Evolutionary conservation across 2,888 invertebrate species (phyloP).

Genomic region (Drosophila neonasuta): DNA sequence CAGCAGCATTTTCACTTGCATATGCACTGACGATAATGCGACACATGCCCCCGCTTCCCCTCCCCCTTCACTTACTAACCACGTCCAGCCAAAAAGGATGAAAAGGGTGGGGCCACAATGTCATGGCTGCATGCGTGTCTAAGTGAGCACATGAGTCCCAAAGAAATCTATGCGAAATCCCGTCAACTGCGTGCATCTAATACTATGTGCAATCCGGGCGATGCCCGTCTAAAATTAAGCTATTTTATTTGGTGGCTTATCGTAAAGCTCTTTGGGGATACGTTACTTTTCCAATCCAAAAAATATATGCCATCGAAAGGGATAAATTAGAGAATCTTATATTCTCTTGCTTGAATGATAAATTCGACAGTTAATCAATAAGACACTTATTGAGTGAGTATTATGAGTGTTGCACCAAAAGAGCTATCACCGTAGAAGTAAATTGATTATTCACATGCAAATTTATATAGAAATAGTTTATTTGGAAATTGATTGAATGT

Average conservation of each 20-base stretch:
- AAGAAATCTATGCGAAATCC: constrained; percentile 51
- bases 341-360: too few species aligned
- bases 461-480: too few species aligned
- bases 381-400: too few species aligned
- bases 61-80: neutral
- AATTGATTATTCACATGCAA: too few species aligned
- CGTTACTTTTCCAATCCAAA: neutral
- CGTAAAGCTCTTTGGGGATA: neutral
- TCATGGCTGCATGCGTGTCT: constrained; percentile 52
- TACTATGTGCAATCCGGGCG: neutral
- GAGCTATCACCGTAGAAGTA: too few species aligned
- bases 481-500: too few species aligned
- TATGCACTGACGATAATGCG: constrained; percentile 55
- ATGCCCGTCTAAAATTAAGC: constrained; percentile 1
- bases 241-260: constrained; percentile 1
- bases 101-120: constrained; percentile 30
- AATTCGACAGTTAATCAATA: too few species aligned
- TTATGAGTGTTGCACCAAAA: too few species aligned
- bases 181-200: constrained; percentile 37
- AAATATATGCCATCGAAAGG: neutral
- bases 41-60: constrained; percentile 23
- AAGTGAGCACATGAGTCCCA: constrained; percentile 51
- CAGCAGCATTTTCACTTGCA: constrained; percentile 53
- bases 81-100: neutral
- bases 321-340: neutral